Percentiles rank a stretch among this genome's conserved stretches.
Evolutionary conservation across 2,888 invertebrate species (phyloP).

Genomic region (Chesias legatella): DNA sequence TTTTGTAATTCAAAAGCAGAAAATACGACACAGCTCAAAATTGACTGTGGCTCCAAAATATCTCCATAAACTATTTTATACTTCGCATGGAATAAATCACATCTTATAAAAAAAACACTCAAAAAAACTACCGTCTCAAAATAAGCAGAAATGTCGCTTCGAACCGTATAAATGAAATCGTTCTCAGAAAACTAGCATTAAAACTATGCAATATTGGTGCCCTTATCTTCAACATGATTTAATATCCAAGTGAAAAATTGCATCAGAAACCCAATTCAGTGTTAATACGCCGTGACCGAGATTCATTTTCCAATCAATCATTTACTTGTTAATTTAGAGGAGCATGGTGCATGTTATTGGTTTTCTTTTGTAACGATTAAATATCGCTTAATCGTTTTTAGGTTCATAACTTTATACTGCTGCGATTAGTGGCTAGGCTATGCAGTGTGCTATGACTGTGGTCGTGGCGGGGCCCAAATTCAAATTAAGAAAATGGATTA

Average conservation of each 20-base stretch:
- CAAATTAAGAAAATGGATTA: constrained; percentile 14
- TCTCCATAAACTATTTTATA: no score
- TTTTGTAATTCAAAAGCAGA: no score
- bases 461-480: constrained; percentile 32
- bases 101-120: no score
- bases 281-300: constrained; percentile 74
- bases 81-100: no score
- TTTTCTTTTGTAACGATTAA: constrained; percentile 53
- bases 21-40: no score
- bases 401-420: constrained; percentile 30
- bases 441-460: constrained; percentile 21
- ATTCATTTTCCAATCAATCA: constrained; percentile 73
- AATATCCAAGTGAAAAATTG: constrained; percentile 58
- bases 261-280: constrained; percentile 76
- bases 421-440: constrained; percentile 23
- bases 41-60: no score
- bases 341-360: constrained; percentile 77
- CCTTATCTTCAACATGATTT: constrained; percentile 60
- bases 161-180: constrained; percentile 10
- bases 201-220: constrained; percentile 50
- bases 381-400: constrained; percentile 47
- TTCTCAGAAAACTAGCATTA: constrained; percentile 35
- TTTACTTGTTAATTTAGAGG: constrained; percentile 77
- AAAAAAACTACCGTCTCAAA: constrained; percentile 1
- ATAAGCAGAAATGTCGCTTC: constrained; percentile 3